Percentiles rank a stretch among this genome's conserved stretches.
Evolutionary conservation across 1,140 invertebrate species (phyloP).

Genomic region (Drosophila willistoni): DNA sequence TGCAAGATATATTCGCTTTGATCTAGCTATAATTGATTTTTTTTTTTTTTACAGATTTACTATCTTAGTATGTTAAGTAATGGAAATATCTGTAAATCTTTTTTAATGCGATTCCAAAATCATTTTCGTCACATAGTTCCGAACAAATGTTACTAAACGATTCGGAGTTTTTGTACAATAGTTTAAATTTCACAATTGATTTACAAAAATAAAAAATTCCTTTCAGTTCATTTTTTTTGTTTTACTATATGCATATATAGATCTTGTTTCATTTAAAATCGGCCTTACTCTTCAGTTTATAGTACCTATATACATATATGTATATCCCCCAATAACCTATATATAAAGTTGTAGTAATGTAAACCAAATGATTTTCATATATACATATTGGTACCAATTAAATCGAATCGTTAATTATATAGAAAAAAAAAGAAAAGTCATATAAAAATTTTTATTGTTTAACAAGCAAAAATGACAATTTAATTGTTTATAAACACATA

Average conservation of each 20-base stretch:
- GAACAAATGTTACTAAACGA: too few relatives aligned
- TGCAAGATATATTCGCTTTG: too few relatives aligned
- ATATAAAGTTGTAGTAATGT: slow-evolving; percentile 31
- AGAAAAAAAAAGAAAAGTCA: neutral
- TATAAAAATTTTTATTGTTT: slow-evolving; percentile 34
- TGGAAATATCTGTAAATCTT: too few relatives aligned
- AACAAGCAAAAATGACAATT: slow-evolving; percentile 44
- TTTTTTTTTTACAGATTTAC: too few relatives aligned
- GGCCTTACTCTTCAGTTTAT: slow-evolving; percentile 34
- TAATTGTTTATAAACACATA: slow-evolving; percentile 49
- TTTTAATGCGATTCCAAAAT: too few relatives aligned
- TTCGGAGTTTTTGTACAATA: slow-evolving; percentile 2
- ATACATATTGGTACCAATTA: slow-evolving; percentile 30
- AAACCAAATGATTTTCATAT: slow-evolving; percentile 37
- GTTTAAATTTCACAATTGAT: slow-evolving; percentile 37
- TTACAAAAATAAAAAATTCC: too few relatives aligned
- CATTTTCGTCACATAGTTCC: too few relatives aligned
- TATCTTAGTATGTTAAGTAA: too few relatives aligned
- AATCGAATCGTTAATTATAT: slow-evolving; percentile 16
- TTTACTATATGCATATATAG: slow-evolving; percentile 33
- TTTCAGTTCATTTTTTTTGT: slow-evolving; percentile 21
- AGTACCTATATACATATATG: neutral
- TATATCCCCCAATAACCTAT: neutral
- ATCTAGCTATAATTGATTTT: too few relatives aligned
- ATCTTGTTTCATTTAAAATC: slow-evolving; percentile 38